Percentiles rank a stretch among this genome's conserved stretches.
These are phyloP conservation scores for Drosophila trichaetosa DNA, from an alignment of 2,888 invertebrate genomes.

Conservation along the genomic window DNA sequence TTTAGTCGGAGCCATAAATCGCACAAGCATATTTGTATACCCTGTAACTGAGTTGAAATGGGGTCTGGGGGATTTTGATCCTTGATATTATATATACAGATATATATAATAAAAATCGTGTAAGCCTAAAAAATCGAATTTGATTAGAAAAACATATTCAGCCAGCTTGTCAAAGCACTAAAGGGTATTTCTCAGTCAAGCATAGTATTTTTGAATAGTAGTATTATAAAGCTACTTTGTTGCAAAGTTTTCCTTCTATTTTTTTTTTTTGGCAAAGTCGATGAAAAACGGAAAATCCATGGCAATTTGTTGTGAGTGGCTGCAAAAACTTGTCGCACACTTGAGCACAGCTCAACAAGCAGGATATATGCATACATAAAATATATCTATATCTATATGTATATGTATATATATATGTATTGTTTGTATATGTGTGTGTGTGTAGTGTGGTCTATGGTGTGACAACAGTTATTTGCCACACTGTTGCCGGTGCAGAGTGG, in stretches of 20 bases:
- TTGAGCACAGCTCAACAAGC: slow-evolving; percentile 64
- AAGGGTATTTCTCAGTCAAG: slow-evolving; percentile 2
- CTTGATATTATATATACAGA: not conserved
- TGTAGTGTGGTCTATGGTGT: slow-evolving; percentile 34
- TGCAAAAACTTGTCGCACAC: slow-evolving; percentile 72
- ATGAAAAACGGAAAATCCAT: slow-evolving; percentile 70
- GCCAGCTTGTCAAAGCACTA: not conserved
- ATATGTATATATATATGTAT: not conserved
- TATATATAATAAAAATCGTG: not conserved
- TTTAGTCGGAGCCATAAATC: not conserved
- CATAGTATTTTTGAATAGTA: not conserved
- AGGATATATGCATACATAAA: slow-evolving; percentile 19
- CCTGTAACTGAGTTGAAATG: not conserved
- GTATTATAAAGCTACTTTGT: slow-evolving; percentile 49
- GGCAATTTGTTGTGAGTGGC: slow-evolving; percentile 70
- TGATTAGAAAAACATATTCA: not conserved
- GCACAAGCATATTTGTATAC: not conserved
- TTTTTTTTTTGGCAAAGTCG: slow-evolving; percentile 23
- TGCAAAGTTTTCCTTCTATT: slow-evolving; percentile 18
- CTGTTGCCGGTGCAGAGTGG: slow-evolving; percentile 62
- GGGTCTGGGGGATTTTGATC: not conserved
- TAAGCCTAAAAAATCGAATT: not conserved
- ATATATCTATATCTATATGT: slow-evolving; percentile 6
- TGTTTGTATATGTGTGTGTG: not conserved
- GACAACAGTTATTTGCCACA: slow-evolving; percentile 76